Evolutionary conservation across 2,797 vertebrate species (phyloP).

Genomic region (Micrastur ruficollis): DNA sequence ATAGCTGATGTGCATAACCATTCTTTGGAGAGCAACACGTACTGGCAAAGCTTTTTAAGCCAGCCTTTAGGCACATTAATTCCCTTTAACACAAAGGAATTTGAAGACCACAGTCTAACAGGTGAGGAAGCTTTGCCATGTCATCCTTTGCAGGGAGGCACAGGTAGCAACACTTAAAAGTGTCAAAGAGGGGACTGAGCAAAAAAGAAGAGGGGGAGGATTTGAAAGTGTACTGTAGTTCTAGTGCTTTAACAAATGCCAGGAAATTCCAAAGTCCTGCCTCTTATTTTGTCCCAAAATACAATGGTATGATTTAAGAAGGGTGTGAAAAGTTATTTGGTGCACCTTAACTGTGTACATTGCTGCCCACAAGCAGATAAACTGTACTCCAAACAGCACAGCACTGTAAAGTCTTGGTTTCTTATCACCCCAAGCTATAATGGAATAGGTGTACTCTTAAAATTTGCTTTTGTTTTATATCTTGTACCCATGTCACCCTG

Average conservation of each 20-base stretch:
- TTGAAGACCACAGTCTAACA: not conserved
- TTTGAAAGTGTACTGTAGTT: not conserved
- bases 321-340: not conserved
- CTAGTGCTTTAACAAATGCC: not conserved
- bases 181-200: not conserved
- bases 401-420: not conserved
- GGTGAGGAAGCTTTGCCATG: not conserved
- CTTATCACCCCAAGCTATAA: not conserved
- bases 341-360: not conserved
- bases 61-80: not conserved
- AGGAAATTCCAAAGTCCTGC: slow-evolving; percentile 20
- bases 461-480: not conserved
- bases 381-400: accelerated
- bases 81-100: not conserved
- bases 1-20: not conserved
- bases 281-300: slow-evolving; percentile 24
- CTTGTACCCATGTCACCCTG: not conserved
- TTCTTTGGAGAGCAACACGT: not conserved
- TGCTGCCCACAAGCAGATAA: not conserved
- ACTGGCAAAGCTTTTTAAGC: not conserved
- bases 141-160: not conserved
- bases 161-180: not conserved
- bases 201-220: not conserved
- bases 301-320: not conserved
- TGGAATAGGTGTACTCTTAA: not conserved